These are phyloP conservation scores for Sarcophaga variegata DNA, from an alignment of 2,888 invertebrate genomes.

Conservation along the genomic window DNA sequence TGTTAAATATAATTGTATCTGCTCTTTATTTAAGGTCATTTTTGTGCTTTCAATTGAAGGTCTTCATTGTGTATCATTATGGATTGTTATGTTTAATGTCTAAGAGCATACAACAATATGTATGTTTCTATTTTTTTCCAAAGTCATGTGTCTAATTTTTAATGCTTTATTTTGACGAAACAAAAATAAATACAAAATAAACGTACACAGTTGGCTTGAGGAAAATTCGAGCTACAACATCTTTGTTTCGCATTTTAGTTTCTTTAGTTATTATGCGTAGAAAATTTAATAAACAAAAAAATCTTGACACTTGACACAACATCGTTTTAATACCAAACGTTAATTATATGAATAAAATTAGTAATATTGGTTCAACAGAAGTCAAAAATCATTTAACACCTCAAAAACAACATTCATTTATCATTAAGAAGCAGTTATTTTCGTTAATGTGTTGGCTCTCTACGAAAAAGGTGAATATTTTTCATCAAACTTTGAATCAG, in stretches of 20 bases:
- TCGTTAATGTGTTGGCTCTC: background rate
- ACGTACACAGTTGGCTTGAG: constrained; percentile 33
- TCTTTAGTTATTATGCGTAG: background rate
- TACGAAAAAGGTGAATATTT: too few species aligned
- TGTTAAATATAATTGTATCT: background rate
- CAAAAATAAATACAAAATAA: background rate
- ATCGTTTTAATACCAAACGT: too few species aligned
- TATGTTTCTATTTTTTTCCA: background rate
- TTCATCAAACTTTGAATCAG: too few species aligned
- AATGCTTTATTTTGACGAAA: background rate
- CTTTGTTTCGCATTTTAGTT: background rate
- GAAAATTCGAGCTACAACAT: constrained; percentile 48
- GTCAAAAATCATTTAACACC: constrained; percentile 52
- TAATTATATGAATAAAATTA: too few species aligned
- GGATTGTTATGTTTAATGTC: background rate
- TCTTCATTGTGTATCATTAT: constrained; percentile 24
- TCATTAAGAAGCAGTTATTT: background rate
- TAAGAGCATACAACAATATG: background rate
- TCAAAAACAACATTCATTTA: constrained; percentile 6
- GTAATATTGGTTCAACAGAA: constrained; percentile 1
- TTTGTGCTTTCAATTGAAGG: constrained; percentile 56
- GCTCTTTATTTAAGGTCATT: constrained; percentile 44
- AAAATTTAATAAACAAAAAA: constrained; percentile 7
- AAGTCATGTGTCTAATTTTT: background rate
- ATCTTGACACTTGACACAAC: too few species aligned